A percentile compares a stretch with the other conserved stretches of the same genome.
Conservation (phyloP, 2,113 vertebrate species). For the Myotis lucifugus region DNA sequence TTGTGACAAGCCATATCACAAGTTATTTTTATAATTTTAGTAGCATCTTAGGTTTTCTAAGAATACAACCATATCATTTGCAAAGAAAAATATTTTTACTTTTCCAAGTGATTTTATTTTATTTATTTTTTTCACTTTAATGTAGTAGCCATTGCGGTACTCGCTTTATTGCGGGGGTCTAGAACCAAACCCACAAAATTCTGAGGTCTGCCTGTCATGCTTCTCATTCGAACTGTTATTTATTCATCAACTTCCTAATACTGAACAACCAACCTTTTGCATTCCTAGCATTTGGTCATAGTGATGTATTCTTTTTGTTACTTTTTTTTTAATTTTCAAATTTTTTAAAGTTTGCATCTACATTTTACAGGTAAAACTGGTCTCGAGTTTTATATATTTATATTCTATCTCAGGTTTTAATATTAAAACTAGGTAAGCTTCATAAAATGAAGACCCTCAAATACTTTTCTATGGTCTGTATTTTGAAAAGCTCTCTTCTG, state of each 20-base stretch:
- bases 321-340: slow-evolving; percentile 16
- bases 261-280: background rate
- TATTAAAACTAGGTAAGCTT: slow-evolving; percentile 45
- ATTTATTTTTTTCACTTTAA: slow-evolving; percentile 26
- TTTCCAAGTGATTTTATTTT: background rate
- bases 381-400: background rate
- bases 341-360: slow-evolving; percentile 36
- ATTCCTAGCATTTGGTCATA: background rate
- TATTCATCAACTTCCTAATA: background rate
- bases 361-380: background rate
- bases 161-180: background rate
- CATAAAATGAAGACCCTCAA: slow-evolving; percentile 42
- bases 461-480: background rate
- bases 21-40: background rate
- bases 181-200: background rate
- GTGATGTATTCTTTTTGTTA: slow-evolving; percentile 9
- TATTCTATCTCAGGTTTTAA: slow-evolving; percentile 22
- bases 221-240: background rate
- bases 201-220: background rate
- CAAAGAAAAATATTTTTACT: background rate
- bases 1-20: background rate
- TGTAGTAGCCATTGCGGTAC: background rate
- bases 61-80: background rate
- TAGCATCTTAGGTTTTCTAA: background rate
- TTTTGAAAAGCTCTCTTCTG: slow-evolving; percentile 32